Evolutionary conservation across 2,797 vertebrate species (phyloP).

Genomic region (Pseudotriccus pelzelni): DNA sequence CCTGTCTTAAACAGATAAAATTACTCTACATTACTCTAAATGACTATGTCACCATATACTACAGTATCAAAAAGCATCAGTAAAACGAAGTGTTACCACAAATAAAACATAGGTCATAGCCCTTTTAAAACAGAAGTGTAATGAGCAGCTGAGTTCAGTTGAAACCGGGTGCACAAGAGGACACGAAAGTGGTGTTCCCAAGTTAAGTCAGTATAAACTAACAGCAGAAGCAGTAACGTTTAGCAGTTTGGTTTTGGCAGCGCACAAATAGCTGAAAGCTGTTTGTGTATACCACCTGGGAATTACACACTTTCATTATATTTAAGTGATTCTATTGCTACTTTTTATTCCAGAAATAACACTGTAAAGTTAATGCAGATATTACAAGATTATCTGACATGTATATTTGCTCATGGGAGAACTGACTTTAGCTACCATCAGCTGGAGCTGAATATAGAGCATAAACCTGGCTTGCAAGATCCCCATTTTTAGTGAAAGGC

Average conservation of each 20-base stretch:
- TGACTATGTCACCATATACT: background rate
- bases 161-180: background rate
- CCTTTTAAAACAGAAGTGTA: background rate
- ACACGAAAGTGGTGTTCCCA: background rate
- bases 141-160: background rate
- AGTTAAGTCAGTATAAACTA: background rate
- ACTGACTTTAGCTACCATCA: background rate
- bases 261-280: background rate
- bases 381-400: background rate
- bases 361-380: background rate
- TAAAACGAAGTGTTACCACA: background rate
- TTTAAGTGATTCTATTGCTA: background rate
- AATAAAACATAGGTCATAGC: background rate
- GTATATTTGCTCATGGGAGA: background rate
- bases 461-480: background rate
- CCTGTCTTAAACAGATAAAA: background rate
- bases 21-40: background rate
- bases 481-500: background rate
- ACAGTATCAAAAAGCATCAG: background rate
- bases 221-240: background rate
- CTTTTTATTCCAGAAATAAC: background rate
- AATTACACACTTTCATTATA: background rate
- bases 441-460: background rate
- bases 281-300: background rate
- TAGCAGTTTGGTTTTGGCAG: background rate